A percentile compares a stretch with the other conserved stretches of the same genome.
phyloP scores from a whole-genome alignment of 2,888 invertebrate species.

The Leucoptera coffeella region DNA sequence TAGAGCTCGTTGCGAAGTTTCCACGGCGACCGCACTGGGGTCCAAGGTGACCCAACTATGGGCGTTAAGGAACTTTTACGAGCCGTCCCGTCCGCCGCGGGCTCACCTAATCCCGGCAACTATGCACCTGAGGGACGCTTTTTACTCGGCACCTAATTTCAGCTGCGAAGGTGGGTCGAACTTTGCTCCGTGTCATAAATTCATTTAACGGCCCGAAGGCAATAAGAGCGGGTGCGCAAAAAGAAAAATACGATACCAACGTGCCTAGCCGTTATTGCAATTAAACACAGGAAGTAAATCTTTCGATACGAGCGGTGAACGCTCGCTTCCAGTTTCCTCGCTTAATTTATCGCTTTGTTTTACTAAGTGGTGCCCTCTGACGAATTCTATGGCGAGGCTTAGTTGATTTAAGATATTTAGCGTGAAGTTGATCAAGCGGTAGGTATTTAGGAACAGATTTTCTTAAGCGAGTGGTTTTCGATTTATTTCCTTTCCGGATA shows the following conservation, averaged over 20 bases:
- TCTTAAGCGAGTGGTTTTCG: too few species aligned
- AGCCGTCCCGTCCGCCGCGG: constrained; percentile 38
- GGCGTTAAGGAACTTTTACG: constrained; percentile 48
- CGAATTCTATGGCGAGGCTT: too few species aligned
- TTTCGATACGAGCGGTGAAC: constrained; percentile 47
- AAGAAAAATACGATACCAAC: constrained; percentile 55
- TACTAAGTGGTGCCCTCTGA: constrained; percentile 28
- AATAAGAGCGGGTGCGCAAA: constrained; percentile 53
- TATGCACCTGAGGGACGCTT: constrained; percentile 42
- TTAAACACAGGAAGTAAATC: constrained; percentile 55
- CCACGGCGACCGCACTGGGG: constrained; percentile 31
- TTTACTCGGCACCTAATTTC: constrained; percentile 50
- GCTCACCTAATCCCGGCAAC: constrained; percentile 39
- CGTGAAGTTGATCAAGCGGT: too few species aligned
- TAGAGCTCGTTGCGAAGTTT: constrained; percentile 22
- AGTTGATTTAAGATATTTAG: too few species aligned
- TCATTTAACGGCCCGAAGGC: constrained; percentile 52
- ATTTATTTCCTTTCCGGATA: too few species aligned
- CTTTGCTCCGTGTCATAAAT: constrained; percentile 51
- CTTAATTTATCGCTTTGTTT: constrained; percentile 52
- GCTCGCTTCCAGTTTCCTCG: constrained; percentile 43
- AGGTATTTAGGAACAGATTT: too few species aligned
- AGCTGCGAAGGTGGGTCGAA: constrained; percentile 43
- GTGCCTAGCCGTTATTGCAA: constrained; percentile 55
- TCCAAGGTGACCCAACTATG: constrained; percentile 30